Evolutionary conservation across 2,888 invertebrate genomes (phyloP), one percentile per base, ranked within the genome.

Genomic region (Synanthedon formicaeformis): DNA sequence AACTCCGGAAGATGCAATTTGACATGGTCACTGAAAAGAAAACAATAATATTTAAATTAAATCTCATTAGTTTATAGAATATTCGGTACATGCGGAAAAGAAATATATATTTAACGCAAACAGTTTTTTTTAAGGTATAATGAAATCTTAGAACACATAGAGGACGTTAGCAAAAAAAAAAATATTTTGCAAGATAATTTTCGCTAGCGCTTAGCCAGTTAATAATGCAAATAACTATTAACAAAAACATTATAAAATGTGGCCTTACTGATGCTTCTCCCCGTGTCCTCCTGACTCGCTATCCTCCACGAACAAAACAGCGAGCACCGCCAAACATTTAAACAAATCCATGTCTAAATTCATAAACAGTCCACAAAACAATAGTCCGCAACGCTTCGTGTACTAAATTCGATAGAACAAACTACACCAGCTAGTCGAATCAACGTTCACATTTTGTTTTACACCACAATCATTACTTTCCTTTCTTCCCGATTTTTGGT

Each of bases 1-100:
- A 90, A 81, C 67, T 91, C 88, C 14, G 91, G 91, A 8, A 91
- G 82, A 66, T 90, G 83, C 51, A 91, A 72, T 68, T 81, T 90
- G 56, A 91, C 78, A 64, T 90, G 89, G 52, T 89, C 81, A 63
- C 90, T 91, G 82, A 54, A 82, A 67, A 51, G 54, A 55, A 81
- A 67, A 67, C 51, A 34, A 34, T 34, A 34, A 34, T 1, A 34
- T 34, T 10, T 10, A 34, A 23, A 34, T 34, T 34, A 34, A 34
- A 34, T 34, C 10, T 34, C 34, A 34, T 34, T 34, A 34, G 10
- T 10, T 34, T 3, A 10, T 34, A 1, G 34, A 34, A 34, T 34
- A 34, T 23, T 23, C 23, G 5, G 23, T 23, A 23, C 23, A 23
- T 23, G 23, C 1, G 23, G 5, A 34, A 10, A 8, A 27, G 8